Evolutionary conservation across 2,113 vertebrate genomes (phyloP), one percentile per base, ranked within the genome.

Genomic region (Elgaria multicarinata): DNA sequence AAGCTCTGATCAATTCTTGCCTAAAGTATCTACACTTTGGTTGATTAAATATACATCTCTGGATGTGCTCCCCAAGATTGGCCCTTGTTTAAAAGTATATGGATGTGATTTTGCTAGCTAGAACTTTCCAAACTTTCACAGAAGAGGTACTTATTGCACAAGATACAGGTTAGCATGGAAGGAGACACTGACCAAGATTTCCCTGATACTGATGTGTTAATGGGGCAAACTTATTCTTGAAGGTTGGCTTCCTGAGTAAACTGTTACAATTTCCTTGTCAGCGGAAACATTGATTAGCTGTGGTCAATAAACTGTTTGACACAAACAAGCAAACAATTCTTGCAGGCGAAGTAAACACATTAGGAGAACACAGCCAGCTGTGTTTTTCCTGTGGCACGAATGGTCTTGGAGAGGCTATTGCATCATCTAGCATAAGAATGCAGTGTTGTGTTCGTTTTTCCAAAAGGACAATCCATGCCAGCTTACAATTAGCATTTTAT

Each of bases 271-370:
- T 92, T 92, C 89, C 93, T 94, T 91, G 88, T 95, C 92, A 90
- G 89, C 92, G 92, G 94, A 94, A 96, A 95, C 92, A 92, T 92
- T 93, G 89, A 95, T 96, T 94, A 95, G 93, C 93, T 94, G 90
- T 90, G 93, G 92, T 95, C 94, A 93, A 89, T 94, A 95, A 96
- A 93, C 92, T 93, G 87, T 95, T 93, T 95, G 95, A 96, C 94
- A 96, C 91, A 95, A 94, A 94, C 91, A 95, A 95, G 92, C 92
- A 94, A 95, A 93, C 92, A 89, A 88, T 90, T 90, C 91, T 94
- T 84, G 79, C 85, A 58, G 91, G 90, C 91, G 92, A 94, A 93
- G 93, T 93, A 95, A 94, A 95, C 95, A 91, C 85, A 94, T 91
- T 93, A 14, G 26, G 92, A 94, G 94, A 95, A 96, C 92, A 95